These are phyloP conservation scores for Bombus soroeensis DNA, from an alignment of 1,140 invertebrate species.

Conservation along the genomic window DNA sequence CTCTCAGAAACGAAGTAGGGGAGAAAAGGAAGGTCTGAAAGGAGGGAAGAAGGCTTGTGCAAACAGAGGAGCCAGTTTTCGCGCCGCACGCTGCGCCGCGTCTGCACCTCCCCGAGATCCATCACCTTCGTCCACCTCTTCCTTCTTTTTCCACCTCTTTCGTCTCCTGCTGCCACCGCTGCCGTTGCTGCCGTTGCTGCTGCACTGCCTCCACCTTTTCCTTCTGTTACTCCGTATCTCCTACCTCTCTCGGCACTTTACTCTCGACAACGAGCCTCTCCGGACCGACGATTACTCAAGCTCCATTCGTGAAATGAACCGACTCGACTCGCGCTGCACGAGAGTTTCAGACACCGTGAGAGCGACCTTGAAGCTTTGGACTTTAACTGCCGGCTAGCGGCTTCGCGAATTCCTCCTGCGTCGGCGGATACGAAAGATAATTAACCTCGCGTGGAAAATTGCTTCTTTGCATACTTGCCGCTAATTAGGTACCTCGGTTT, in stretches of 20 bases:
- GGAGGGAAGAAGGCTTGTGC: constrained; percentile 69
- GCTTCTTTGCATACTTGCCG: constrained; percentile 21
- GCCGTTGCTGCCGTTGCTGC: constrained; percentile 33
- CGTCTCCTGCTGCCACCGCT: constrained; percentile 30
- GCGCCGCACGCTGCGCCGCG: constrained; percentile 66
- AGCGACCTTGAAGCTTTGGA: constrained; percentile 56
- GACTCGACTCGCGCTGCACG: constrained; percentile 21
- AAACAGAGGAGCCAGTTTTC: constrained; percentile 75
- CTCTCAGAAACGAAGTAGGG: constrained; percentile 49
- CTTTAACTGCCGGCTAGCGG: constrained; percentile 20
- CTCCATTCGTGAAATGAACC: constrained; percentile 44
- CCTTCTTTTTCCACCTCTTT: constrained; percentile 44
- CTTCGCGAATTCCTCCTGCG: constrained; percentile 17
- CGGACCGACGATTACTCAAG: constrained; percentile 62
- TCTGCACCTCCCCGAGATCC: constrained; percentile 72
- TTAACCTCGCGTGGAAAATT: constrained; percentile 41
- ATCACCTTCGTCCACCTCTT: constrained; percentile 65
- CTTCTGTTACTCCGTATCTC: constrained; percentile 43
- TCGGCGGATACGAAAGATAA: constrained; percentile 10
- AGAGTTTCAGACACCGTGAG: constrained; percentile 62
- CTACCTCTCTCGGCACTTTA: constrained; percentile 46
- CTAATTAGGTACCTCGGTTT: constrained; percentile 26
- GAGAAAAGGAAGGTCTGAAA: constrained; percentile 60
- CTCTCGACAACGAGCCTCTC: constrained; percentile 57
- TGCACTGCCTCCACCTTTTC: constrained; percentile 56